Evolutionary conservation across 2,888 invertebrate genomes (phyloP).

Genomic region (Caenorhabditis sinica): DNA sequence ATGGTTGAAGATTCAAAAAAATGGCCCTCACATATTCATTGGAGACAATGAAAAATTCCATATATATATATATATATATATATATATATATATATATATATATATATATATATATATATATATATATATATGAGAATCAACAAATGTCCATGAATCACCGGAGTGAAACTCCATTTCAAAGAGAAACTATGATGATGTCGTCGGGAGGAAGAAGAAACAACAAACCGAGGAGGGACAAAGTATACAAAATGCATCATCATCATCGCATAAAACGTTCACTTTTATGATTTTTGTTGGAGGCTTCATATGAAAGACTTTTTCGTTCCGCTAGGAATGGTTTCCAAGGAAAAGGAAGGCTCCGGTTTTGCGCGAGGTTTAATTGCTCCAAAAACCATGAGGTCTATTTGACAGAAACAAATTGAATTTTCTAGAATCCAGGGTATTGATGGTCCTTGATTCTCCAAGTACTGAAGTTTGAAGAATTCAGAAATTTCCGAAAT

Average conservation of each 20-base stretch:
- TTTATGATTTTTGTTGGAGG: conserved; percentile 1
- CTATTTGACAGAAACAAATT: too few species aligned
- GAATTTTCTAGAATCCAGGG: too few species aligned
- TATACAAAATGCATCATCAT: conserved; percentile 1
- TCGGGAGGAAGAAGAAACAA: too few species aligned
- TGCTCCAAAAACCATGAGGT: neutral
- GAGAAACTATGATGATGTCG: neutral
- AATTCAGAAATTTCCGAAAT: neutral
- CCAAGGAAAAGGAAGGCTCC: too few species aligned
- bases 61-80: too few species aligned
- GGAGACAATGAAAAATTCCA: too few species aligned
- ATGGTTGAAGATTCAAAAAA: too few species aligned
- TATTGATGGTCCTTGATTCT: too few species aligned
- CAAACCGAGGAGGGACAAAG: neutral
- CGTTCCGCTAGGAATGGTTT: neutral
- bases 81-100: too few species aligned
- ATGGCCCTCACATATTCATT: too few species aligned
- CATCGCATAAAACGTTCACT: conserved; percentile 11
- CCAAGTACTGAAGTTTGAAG: too few species aligned
- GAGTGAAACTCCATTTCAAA: neutral
- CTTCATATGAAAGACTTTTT: neutral
- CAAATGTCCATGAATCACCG: neutral
- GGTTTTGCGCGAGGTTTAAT: neutral
- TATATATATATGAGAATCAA: neutral
- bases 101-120: too few species aligned